Evolutionary conservation across 2,888 invertebrate genomes (phyloP), one percentile per base, ranked within the genome.

Genomic region (Drosophila longiperda): DNA sequence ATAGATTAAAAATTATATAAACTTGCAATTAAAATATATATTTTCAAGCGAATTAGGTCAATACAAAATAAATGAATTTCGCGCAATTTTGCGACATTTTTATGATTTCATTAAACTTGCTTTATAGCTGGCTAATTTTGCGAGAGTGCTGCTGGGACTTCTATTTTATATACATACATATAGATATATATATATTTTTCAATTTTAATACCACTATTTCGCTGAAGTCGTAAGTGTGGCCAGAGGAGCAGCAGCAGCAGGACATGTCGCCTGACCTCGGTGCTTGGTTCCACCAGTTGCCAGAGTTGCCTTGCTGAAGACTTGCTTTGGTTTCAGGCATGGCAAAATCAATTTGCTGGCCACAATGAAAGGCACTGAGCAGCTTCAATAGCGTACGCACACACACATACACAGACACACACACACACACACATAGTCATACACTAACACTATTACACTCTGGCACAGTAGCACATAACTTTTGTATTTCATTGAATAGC

Each of bases 321-420:
- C 48, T 53, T 60, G 40, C 63, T 58, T 65, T 50, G 60, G 66
- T 57, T 72, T 74, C 66, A 34, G 85, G 78, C 78, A 66, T 70
- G 68, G 75, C 53, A 82, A 88, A 85, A 85, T 85, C 88, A 85
- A 85, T 85, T 85, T 85, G 71, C 60, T 73, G 58, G 54, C 70
- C 67, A 68, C 72, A 76, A 74, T 73, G 73, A 78, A 73, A 54
- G 62, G 59, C 36, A 57, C 40, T 54, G 17, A 66, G 52, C 20
- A 61, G 61, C 62, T 36, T 38, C 49, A 42, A 64, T 48, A 26
- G 40, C 64, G 60, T 40, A 52, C 49, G 40, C 26, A 5, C 26
- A 26, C 67, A 54, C 52, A 32, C 17, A 20, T 50, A 60, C 55
- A 70, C 36, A 59, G 32, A 66, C 62, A 50, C 45, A 26, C 36